Evolutionary conservation across 2,797 vertebrate species (phyloP).

Genomic region (Sebastes matsubarae): DNA sequence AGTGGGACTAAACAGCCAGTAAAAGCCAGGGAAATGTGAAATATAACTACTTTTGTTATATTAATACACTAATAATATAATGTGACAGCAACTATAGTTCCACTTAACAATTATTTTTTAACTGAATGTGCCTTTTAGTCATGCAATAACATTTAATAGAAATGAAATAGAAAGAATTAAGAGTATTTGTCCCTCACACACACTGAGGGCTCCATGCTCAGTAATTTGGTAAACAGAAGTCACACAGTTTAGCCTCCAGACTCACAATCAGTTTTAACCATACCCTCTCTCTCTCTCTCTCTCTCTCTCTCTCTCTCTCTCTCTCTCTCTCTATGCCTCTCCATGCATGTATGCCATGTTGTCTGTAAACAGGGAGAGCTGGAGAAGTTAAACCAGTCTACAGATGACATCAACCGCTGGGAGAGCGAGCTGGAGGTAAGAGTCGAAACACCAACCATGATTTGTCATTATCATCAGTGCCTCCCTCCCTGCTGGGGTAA

Average conservation of each 20-base stretch:
- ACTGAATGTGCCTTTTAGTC: neutral
- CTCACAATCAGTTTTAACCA: neutral
- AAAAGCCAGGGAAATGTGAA: neutral
- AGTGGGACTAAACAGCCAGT: neutral
- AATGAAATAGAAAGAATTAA: neutral
- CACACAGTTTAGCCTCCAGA: slow-evolving; percentile 21
- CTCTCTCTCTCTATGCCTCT: neutral
- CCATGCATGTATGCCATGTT: slow-evolving; percentile 24
- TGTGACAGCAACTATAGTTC: neutral
- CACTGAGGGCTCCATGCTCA: slow-evolving; percentile 2
- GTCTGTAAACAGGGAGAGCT: slow-evolving; percentile 89
- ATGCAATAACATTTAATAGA: neutral
- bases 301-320: neutral
- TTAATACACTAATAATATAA: neutral
- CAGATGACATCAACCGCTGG: slow-evolving; percentile 95
- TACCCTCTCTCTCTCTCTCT: neutral
- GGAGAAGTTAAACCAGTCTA: slow-evolving; percentile 98
- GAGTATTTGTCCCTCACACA: neutral
- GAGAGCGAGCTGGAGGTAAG: slow-evolving; percentile 97
- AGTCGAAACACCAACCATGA: neutral
- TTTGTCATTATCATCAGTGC: neutral
- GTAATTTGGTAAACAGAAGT: slow-evolving; percentile 35
- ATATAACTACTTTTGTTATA: neutral
- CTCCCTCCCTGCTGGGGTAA: slow-evolving; percentile 17
- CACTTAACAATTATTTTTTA: neutral